Base-by-base conservation (phyloP, 2,888 invertebrate genomes). In the Sphecodes monilicornis region DNA sequence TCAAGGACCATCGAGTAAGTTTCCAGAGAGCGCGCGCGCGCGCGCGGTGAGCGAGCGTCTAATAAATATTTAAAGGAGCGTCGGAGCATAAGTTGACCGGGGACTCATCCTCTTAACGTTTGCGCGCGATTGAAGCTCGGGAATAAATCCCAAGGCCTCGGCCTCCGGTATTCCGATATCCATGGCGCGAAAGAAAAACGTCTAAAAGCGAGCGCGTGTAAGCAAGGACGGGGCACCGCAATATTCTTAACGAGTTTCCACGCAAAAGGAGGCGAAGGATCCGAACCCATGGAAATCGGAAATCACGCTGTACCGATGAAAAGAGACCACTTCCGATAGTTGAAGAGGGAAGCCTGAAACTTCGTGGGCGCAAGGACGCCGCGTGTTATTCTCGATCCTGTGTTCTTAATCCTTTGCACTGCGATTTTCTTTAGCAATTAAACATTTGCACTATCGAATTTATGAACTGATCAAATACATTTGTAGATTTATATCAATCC, bases 11-110 rank as follows among this genome's bases (percentile, higher is more conserved):
- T 41, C 29, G 43, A 18, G 32, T 60, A 50, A 54, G 43, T 82
- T 71, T 36, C 36, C 76, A 32, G 60, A 29, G 60, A 13, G 60
- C 13, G 16, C 13, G 60, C 26, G 60, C 29, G 60, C 26, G 60
- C 13, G 16, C 13, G 60, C 26, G 60, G 60, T 26, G 29, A 32
- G 29, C 46, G 39, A 82, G 57, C 54, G 36, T 26, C 68, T 68
- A 68, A 83, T 83, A 76, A 83, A 83, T 83, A 83, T 83, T 83
- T 72, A 76, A 83, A 82, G 39, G 68, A 46, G 39, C 71, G 60
- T 10, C 70, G 26, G 74, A 70, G 60, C 82, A 50, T 82, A 39
- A 29, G 69, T 57, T 32, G 39, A 74, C 50, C 50, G 46, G 8
- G 69, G 46, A 50, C 46, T 74, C 69, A 71, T 75, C 46, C 74